Base-by-base conservation (phyloP, 1,140 invertebrate genomes). In the Zaprionus davidi region DNA sequence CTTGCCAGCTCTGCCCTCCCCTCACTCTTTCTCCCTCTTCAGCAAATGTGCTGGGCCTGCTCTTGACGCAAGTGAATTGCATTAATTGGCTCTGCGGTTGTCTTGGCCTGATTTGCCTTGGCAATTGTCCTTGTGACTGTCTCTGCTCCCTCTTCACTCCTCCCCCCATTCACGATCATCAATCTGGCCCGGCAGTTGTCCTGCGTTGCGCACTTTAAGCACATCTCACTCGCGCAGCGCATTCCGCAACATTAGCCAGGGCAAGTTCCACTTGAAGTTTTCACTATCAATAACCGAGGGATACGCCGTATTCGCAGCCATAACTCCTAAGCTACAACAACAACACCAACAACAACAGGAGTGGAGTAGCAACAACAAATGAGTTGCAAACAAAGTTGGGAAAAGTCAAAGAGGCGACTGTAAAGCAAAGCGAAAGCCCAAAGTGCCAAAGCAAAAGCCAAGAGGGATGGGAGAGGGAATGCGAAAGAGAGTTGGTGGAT, bases 271-370 rank as follows among this genome's bases (percentile, higher is more conserved):
- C 41, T 67, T 64, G 70, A 88, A 88, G 68, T 91, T 91, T 84
- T 85, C 81, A 88, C 83, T 85, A 87, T 91, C 87, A 85, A 87
- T 86, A 86, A 79, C 74, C 76, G 62, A 72, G 74, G 76, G 76
- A 69, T 71, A 66, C 74, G 78, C 70, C 64, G 51, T 67, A 69
- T 71, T 78, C 69, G 71, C 5, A 60, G 49, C 22, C 56, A 75
- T 74, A 69, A 74, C 71, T 74, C 36, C 64, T 63, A 58, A 58
- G 36, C 70, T 38, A 31, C n/a, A 69, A 28, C 55, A 65, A 72
- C 55, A 38, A 57, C 24, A 9, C 24, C n/a, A 69, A 17, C 44
- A 65, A 72, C 55, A 38, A 57, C 36, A 34, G 9, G 0, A 28
- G 6, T 7, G 31, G 31, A 11, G 31, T 34, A 34, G 31, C 57